Evolutionary conservation across 37 sponge, comb jelly and placozoan species (phyloP).

Genomic region (Lycopodina hypogea): DNA sequence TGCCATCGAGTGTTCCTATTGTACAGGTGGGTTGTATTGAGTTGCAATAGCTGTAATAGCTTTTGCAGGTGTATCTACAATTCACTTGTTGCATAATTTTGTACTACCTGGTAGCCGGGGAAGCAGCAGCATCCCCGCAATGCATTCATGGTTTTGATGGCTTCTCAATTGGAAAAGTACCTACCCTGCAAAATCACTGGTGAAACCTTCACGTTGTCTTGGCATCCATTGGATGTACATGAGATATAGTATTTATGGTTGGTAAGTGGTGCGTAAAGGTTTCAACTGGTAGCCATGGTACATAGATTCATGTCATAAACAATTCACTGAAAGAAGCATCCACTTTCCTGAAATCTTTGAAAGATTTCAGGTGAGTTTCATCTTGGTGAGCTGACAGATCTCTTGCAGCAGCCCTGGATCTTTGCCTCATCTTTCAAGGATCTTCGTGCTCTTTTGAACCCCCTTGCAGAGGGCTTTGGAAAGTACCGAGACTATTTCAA

Average conservation of each 20-base stretch:
- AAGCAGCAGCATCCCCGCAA: neutral
- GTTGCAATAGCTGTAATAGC: neutral
- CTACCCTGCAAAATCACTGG: constrained; percentile 8
- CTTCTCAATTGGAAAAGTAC: neutral
- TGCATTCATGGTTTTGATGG: neutral
- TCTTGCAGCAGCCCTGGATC: constrained; percentile 3
- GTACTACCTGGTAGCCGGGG: neutral
- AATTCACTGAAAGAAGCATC: neutral
- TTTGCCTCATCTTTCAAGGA: constrained; percentile 1
- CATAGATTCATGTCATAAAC: constrained; percentile 2
- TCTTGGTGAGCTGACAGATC: neutral
- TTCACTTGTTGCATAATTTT: neutral
- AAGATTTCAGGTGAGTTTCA: neutral
- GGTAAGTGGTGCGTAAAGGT: neutral
- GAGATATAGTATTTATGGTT: neutral
- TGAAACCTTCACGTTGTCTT: too few relatives aligned
- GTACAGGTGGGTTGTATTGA: neutral
- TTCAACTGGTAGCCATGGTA: neutral
- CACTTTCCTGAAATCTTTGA: neutral
- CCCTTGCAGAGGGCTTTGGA: neutral
- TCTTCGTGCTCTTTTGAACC: neutral
- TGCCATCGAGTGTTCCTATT: neutral
- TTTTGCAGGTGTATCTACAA: neutral
- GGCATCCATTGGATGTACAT: constrained; percentile 7
- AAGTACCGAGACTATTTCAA: neutral